phyloP scores from a whole-genome alignment of 2,797 vertebrate genomes.

The Anomalospiza imberbis region DNA sequence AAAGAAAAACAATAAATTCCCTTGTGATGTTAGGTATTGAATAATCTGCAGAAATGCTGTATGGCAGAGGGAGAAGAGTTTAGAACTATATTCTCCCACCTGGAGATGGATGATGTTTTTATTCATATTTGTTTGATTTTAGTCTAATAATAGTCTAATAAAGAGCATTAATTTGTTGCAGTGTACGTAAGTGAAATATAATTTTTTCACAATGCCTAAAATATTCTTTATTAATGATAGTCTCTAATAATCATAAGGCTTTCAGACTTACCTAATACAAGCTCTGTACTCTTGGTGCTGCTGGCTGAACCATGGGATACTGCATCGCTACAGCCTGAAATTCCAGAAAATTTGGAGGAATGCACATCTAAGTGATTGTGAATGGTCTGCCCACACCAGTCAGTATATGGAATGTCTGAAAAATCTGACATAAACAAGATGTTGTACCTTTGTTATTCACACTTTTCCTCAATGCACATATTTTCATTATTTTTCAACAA shows the following conservation, averaged over 20 bases:
- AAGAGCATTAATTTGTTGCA: not conserved
- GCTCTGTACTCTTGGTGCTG: conserved; percentile 89
- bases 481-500: not conserved
- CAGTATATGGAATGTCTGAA: conserved; percentile 86
- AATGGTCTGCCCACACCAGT: conserved; percentile 89
- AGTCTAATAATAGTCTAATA: not conserved
- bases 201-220: not conserved
- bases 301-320: conserved; percentile 89
- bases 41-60: not conserved
- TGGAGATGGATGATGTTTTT: not conserved
- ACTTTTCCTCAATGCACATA: not conserved
- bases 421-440: conserved; percentile 79
- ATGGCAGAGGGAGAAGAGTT: not conserved
- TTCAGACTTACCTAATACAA: conserved; percentile 85
- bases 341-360: conserved; percentile 93
- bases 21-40: not conserved
- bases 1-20: not conserved
- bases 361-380: conserved; percentile 92
- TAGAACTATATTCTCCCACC: not conserved
- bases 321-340: conserved; percentile 93
- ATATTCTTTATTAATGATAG: not conserved
- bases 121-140: not conserved
- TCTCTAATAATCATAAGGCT: not conserved
- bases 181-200: not conserved
- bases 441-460: not conserved